A percentile compares a stretch with the other conserved stretches of the same genome.
Conservation (phyloP, 1,140 invertebrate species). For the Pygmarrhopalites habei region DNA sequence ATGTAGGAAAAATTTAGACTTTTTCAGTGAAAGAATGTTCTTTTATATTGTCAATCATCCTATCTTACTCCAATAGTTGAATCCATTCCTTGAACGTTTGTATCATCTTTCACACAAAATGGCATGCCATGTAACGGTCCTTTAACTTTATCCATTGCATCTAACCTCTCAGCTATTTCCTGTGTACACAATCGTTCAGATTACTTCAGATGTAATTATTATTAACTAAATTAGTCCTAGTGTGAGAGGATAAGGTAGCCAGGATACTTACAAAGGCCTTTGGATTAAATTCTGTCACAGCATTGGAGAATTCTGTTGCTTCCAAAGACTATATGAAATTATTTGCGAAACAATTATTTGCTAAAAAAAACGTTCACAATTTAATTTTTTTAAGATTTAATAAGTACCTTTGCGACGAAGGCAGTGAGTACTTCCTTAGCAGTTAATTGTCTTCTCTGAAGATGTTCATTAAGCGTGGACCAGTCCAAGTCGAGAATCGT, state of each 20-base stretch:
- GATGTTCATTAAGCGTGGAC: slow-evolving; percentile 21
- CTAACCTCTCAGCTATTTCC: slow-evolving; percentile 28
- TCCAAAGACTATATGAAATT: slow-evolving; percentile 17
- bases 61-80: slow-evolving; percentile 46
- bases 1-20: too few relatives aligned
- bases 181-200: too few relatives aligned
- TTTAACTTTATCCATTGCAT: slow-evolving; percentile 16
- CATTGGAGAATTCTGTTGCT: slow-evolving; percentile 12
- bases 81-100: slow-evolving; percentile 46
- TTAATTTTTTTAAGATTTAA: too few relatives aligned
- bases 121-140: slow-evolving; percentile 43
- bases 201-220: too few relatives aligned
- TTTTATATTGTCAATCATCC: too few relatives aligned
- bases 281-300: slow-evolving; percentile 22
- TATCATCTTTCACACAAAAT: slow-evolving; percentile 43
- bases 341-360: too few relatives aligned
- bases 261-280: slow-evolving; percentile 21
- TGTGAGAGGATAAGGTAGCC: too few relatives aligned
- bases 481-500: slow-evolving; percentile 27
- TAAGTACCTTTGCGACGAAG: slow-evolving; percentile 8
- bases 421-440: slow-evolving; percentile 35
- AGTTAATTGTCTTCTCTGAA: slow-evolving; percentile 32
- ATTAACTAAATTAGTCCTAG: too few relatives aligned
- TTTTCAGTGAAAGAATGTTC: too few relatives aligned
- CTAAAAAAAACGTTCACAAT: too few relatives aligned